A percentile compares a stretch with the other conserved stretches of the same genome.
Conservation (phyloP, 2,888 invertebrate genomes). For the Tortrix viridana region DNA sequence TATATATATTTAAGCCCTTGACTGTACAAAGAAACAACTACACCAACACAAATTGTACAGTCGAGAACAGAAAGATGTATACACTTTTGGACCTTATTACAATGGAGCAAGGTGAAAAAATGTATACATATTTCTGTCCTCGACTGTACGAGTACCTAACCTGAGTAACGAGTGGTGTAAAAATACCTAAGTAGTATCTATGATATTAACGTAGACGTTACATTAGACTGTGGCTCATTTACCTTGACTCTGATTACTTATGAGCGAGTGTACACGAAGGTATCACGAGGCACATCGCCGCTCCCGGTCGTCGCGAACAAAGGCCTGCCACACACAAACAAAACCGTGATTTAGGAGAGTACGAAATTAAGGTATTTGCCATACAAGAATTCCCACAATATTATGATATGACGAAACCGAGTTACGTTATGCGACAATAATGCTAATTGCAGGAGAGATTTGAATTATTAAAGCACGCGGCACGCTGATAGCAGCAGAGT, state of each 20-base stretch:
- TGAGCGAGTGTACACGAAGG: conserved; percentile 21
- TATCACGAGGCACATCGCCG: conserved; percentile 32
- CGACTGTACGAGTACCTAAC: too few species aligned
- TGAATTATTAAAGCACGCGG: conserved; percentile 35
- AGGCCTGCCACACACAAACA: conserved; percentile 66
- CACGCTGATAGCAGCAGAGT: conserved; percentile 22
- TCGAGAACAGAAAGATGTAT: too few species aligned
- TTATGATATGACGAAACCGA: conserved; percentile 50
- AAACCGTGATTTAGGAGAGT: conserved; percentile 70
- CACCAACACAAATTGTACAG: too few species aligned
- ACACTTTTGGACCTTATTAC: too few species aligned
- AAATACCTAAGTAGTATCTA: background rate
- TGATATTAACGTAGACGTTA: background rate
- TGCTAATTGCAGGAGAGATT: conserved; percentile 35
- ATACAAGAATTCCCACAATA: conserved; percentile 54
- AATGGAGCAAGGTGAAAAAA: too few species aligned
- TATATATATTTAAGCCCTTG: too few species aligned
- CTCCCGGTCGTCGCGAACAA: conserved; percentile 60
- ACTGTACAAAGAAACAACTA: too few species aligned
- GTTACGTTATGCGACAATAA: conserved; percentile 36
- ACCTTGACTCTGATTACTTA: conserved; percentile 22
- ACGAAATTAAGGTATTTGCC: conserved; percentile 62
- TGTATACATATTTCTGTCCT: too few species aligned
- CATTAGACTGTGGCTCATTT: background rate
- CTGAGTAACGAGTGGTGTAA: background rate